phyloP scores from a whole-genome alignment of 2,797 vertebrate genomes.

The Loris lydekkerianus region DNA sequence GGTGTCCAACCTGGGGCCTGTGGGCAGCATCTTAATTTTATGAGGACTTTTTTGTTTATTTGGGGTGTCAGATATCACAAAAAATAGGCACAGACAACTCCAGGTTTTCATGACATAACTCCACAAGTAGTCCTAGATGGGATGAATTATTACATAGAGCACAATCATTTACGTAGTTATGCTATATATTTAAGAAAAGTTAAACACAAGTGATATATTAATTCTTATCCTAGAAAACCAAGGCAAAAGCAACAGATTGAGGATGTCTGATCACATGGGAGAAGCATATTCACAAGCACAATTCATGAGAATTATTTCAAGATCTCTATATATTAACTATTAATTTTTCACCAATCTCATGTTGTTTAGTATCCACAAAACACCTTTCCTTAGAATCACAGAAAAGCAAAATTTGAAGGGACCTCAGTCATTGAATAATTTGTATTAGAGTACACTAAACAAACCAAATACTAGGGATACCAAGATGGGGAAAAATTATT shows the following conservation, averaged over 20 bases:
- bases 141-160: neutral
- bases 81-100: too few relatives aligned
- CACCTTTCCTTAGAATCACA: slow-evolving; percentile 20
- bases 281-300: neutral
- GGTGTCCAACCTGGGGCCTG: too few relatives aligned
- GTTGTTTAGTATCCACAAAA: neutral
- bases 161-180: neutral
- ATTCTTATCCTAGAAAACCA: slow-evolving; percentile 37
- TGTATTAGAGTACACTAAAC: neutral
- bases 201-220: neutral
- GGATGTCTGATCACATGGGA: neutral
- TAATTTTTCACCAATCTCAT: neutral
- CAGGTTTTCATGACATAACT: neutral
- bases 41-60: too few relatives aligned
- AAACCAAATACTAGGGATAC: neutral
- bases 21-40: too few relatives aligned
- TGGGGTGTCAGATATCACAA: too few relatives aligned
- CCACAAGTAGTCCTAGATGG: neutral
- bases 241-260: neutral
- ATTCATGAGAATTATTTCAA: slow-evolving; percentile 25
- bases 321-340: neutral
- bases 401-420: slow-evolving; percentile 37
- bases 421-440: neutral
- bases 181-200: neutral
- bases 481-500: neutral